Evolutionary conservation across 1,140 invertebrate species (phyloP), one percentile per base, ranked within the genome.

Genomic region (Aphaenogaster floridana): DNA sequence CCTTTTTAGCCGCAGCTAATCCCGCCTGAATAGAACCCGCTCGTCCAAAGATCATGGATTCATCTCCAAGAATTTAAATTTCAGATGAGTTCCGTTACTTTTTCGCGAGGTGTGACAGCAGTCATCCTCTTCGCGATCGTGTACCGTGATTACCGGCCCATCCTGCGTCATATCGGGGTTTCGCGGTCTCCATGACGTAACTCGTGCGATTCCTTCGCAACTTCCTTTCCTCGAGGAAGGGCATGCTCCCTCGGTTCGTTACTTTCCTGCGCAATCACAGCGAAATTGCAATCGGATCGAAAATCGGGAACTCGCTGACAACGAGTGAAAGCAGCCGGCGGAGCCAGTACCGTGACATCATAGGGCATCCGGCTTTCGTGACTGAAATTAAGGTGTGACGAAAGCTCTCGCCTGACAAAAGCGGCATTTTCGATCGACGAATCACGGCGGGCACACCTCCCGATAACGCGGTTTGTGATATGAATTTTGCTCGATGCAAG

Each of bases 311-410:
- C 21, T 28, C 21, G 36, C 45, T 54, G 52, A n/a, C 39, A 42
- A 77, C 76, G 68, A 88, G 90, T 88, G 90, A 91, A 92, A 90
- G 90, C 76, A 90, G 71, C 89, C 48, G 54, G 42, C 9, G 72
- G 36, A 74, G 45, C 36, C n/a, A 66, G 48, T 42, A 21, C 69
- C 77, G 66, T 90, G 91, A 91, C 91, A 89, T 92, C 91, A 92
- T 83, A 86, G 87, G 63, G 83, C 34, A 66, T 91, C 87, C 90
- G 83, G 77, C 90, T 92, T 92, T 92, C 90, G 64, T 92, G 69
- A 3, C 21, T 87, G 85, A 86, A 91, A 91, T 80, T 77, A 78
- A 90, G 68, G 69, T 81, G 48, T 87, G 86, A 92, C 89, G 83
- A 69, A 81, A 59, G 6, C 15, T 36, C 34, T 28, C 66, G 28